phyloP scores from a whole-genome alignment of 2,888 invertebrate genomes.

The Dasypolia templi region DNA sequence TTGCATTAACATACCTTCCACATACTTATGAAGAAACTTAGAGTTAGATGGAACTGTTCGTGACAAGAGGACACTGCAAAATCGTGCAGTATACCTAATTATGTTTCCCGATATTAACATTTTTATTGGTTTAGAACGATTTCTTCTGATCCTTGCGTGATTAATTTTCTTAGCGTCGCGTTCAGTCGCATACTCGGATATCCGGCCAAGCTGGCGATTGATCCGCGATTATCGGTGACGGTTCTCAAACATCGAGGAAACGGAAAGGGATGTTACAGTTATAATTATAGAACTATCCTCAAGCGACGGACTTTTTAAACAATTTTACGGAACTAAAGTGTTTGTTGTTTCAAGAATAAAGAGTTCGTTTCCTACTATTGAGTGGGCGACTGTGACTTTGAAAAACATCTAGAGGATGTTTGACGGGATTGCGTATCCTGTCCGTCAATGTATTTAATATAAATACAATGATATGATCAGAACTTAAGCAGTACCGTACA shows the following conservation, averaged over 20 bases:
- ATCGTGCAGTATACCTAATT: constrained; percentile 19
- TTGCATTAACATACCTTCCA: constrained; percentile 40
- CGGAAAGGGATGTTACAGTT: constrained; percentile 81
- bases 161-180: constrained; percentile 16
- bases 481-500: not conserved
- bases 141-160: constrained; percentile 23
- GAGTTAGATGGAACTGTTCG: constrained; percentile 13
- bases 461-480: constrained; percentile 8
- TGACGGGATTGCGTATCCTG: constrained; percentile 42
- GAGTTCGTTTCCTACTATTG: constrained; percentile 68
- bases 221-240: constrained; percentile 76
- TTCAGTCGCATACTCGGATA: constrained; percentile 68
- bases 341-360: constrained; percentile 74
- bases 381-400: constrained; percentile 50
- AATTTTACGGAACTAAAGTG: constrained; percentile 71
- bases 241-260: constrained; percentile 69
- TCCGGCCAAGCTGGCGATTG: constrained; percentile 76
- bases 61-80: constrained; percentile 6
- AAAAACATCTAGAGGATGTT: constrained; percentile 58
- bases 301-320: constrained; percentile 69
- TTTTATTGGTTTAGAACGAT: not conserved
- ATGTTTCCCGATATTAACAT: constrained; percentile 14
- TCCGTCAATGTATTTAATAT: constrained; percentile 20
- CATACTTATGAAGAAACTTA: constrained; percentile 16
- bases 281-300: constrained; percentile 74